These are phyloP conservation scores for Okamejei kenojei DNA, from an alignment of 2,797 vertebrate species.

Conservation along the genomic window DNA sequence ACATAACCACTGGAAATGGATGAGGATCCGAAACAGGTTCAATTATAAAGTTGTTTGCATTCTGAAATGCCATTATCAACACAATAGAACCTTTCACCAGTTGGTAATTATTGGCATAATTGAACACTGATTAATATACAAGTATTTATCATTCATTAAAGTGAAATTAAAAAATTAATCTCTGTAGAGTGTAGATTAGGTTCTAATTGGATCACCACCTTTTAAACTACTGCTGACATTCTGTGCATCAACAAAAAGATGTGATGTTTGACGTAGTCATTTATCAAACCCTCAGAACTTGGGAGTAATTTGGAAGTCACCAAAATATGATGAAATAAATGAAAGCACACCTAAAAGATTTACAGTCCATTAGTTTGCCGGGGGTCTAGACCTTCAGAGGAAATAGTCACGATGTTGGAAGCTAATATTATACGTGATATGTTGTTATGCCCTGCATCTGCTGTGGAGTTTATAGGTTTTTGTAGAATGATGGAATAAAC, in stretches of 20 bases:
- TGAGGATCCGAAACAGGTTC: constrained; percentile 63
- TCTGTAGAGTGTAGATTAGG: constrained; percentile 46
- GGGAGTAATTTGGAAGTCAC: constrained; percentile 7
- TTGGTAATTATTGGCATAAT: constrained; percentile 80
- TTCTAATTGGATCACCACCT: constrained; percentile 34
- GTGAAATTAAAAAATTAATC: constrained; percentile 72
- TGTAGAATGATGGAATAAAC: constrained; percentile 7
- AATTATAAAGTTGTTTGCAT: constrained; percentile 64
- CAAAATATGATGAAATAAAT: constrained; percentile 26
- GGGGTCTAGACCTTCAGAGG: neutral
- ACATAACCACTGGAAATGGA: constrained; percentile 42
- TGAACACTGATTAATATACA: constrained; percentile 75
- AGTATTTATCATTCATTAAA: constrained; percentile 79
- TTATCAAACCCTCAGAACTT: neutral
- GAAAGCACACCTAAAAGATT: neutral
- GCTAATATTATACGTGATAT: neutral
- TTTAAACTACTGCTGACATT: constrained; percentile 27
- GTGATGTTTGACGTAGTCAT: constrained; percentile 14
- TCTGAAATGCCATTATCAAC: constrained; percentile 73
- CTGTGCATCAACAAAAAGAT: constrained; percentile 17
- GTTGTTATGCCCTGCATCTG: neutral
- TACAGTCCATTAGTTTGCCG: neutral
- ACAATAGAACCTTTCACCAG: constrained; percentile 76
- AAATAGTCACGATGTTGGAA: neutral
- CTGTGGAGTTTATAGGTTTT: neutral